phyloP scores from a whole-genome alignment of 2,113 vertebrate species.

The Epinephelus moara region DNA sequence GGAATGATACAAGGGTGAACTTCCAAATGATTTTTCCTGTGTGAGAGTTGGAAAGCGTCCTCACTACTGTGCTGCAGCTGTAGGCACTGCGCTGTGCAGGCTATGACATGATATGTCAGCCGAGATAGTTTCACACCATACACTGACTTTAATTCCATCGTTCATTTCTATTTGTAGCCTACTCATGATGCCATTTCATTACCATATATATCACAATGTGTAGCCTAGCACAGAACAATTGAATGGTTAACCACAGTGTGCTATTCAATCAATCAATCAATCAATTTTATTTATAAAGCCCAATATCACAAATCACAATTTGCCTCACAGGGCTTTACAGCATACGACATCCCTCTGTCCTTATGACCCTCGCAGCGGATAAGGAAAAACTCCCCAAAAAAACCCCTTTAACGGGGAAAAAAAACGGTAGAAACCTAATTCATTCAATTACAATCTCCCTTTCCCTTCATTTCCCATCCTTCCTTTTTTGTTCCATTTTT shows the following conservation, averaged over 20 bases:
- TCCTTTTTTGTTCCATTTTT: not conserved
- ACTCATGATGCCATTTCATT: not conserved
- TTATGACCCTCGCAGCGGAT: no score
- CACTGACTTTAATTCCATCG: not conserved
- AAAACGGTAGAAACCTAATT: no score
- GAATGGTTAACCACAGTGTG: not conserved
- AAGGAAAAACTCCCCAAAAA: no score
- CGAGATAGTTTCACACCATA: constrained; percentile 5
- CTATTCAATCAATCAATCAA: not conserved
- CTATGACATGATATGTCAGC: constrained; percentile 13
- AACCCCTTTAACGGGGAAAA: no score
- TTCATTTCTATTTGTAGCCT: constrained; percentile 1
- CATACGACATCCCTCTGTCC: no score
- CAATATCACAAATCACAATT: no score
- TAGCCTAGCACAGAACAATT: not conserved
- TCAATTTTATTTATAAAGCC: no score
- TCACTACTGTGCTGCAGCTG: constrained; percentile 38
- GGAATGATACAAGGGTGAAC: constrained; percentile 73
- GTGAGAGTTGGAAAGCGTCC: constrained; percentile 60
- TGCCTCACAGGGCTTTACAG: no score
- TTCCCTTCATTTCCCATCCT: not conserved
- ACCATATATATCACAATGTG: not conserved
- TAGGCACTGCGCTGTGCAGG: constrained; percentile 16
- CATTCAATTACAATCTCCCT: not conserved
- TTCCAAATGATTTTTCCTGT: constrained; percentile 81